Conservation (phyloP, 2,797 vertebrate genomes). For the Erithacus rubecula region DNA sequence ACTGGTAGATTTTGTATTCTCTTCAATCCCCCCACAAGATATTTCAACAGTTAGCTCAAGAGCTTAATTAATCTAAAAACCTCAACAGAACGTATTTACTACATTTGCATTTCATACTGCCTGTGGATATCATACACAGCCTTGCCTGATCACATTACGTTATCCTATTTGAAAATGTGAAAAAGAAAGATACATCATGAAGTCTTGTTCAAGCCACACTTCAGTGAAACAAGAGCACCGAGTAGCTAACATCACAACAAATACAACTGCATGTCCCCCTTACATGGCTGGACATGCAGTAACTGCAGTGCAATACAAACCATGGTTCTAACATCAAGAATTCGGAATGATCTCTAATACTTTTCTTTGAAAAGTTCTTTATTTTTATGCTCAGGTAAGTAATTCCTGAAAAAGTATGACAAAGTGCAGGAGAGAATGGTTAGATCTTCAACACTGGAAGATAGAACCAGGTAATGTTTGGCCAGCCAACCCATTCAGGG, state of each 20-base stretch:
- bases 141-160: not conserved
- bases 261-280: not conserved
- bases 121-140: not conserved
- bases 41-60: not conserved
- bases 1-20: not conserved
- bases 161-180: not conserved
- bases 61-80: not conserved
- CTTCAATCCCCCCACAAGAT: not conserved
- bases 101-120: too few species aligned
- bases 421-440: not conserved
- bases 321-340: not conserved
- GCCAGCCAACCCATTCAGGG: not conserved
- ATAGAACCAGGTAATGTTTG: not conserved
- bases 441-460: not conserved
- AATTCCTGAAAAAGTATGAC: not conserved
- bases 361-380: not conserved
- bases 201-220: not conserved
- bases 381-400: not conserved
- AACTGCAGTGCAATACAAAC: not conserved
- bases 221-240: not conserved
- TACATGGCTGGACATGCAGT: not conserved
- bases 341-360: not conserved
- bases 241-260: not conserved
- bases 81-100: too few species aligned
- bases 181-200: not conserved